phyloP scores from a whole-genome alignment of 1,140 invertebrate species.

The Dendroctonus ponderosae region DNA sequence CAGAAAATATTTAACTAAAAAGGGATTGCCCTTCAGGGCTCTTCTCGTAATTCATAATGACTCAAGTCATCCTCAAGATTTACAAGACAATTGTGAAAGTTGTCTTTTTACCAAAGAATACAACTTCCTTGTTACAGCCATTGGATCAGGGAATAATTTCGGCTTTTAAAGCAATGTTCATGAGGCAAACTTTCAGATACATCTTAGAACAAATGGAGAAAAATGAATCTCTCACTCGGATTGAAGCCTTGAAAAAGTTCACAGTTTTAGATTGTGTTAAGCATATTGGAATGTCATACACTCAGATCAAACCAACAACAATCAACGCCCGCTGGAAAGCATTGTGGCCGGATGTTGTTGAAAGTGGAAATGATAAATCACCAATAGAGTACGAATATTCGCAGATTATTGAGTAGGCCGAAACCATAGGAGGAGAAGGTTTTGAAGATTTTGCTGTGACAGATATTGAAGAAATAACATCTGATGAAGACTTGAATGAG shows the following conservation, averaged over 20 bases:
- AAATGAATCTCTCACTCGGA: not conserved
- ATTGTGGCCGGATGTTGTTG: not conserved
- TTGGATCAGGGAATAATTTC: conserved; percentile 1
- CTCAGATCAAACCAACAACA: not conserved
- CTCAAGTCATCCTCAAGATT: not conserved
- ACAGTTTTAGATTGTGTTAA: not conserved
- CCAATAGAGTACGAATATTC: not conserved
- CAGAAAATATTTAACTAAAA: not conserved
- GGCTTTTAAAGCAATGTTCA: not conserved
- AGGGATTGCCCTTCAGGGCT: not conserved
- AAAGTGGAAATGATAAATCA: not conserved
- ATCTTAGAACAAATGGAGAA: not conserved
- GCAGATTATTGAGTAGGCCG: not conserved
- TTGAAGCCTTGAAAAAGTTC: not conserved
- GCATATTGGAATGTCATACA: not conserved
- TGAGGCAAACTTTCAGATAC: not conserved
- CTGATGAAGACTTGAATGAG: not conserved
- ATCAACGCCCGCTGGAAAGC: not conserved
- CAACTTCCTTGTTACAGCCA: not conserved
- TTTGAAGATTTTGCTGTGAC: not conserved
- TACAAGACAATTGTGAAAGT: not conserved
- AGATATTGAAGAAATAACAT: not conserved
- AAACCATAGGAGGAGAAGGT: not conserved
- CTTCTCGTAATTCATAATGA: not conserved
- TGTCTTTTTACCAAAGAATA: not conserved